Evolutionary conservation across 2,797 vertebrate species (phyloP).

Genomic region (Bucorvus abyssinicus): DNA sequence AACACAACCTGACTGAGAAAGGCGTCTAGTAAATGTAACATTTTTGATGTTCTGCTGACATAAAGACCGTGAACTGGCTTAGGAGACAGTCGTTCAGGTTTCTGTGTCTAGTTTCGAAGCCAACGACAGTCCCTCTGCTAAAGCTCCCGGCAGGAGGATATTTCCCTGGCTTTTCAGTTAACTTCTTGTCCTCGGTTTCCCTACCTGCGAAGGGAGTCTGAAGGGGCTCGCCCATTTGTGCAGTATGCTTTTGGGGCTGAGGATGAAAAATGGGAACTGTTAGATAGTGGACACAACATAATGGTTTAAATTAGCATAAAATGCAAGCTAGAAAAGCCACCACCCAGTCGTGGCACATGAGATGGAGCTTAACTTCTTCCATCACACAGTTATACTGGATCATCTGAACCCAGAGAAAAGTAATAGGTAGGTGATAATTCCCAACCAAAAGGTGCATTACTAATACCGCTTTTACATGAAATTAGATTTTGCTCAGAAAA

Average conservation of each 20-base stretch:
- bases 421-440: neutral
- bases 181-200: neutral
- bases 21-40: neutral
- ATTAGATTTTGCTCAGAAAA: neutral
- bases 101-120: neutral
- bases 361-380: neutral
- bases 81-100: neutral
- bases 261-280: neutral
- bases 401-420: neutral
- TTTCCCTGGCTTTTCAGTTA: neutral
- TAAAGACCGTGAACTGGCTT: neutral
- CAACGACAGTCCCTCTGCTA: neutral
- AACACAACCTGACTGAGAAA: neutral
- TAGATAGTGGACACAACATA: neutral
- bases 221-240: neutral
- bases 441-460: neutral
- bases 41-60: neutral
- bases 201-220: neutral
- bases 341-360: neutral
- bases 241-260: neutral
- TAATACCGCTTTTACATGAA: neutral
- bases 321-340: neutral
- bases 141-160: neutral
- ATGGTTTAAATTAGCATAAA: neutral
- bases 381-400: fast-evolving